Conservation (phyloP, 2,797 vertebrate genomes). For the Enteromius trimaculatus region DNA sequence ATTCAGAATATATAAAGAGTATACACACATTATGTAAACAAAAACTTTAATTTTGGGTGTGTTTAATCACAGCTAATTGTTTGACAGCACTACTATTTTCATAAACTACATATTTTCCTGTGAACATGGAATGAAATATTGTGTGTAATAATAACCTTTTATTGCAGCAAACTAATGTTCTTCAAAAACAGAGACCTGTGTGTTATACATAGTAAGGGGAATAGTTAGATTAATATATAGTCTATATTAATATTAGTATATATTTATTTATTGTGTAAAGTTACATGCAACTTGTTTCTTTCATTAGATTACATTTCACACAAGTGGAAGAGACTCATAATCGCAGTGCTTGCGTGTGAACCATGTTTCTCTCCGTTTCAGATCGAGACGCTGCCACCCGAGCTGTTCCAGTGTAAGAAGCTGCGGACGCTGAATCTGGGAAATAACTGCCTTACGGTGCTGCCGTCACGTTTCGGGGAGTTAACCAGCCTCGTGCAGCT, state of each 20-base stretch:
- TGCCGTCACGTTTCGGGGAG: constrained; percentile 93
- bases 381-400: constrained; percentile 93
- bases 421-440: constrained; percentile 93
- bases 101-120: neutral
- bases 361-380: constrained; percentile 59
- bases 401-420: constrained; percentile 97
- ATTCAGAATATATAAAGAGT: too few species aligned
- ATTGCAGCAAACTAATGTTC: neutral
- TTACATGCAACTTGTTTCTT: neutral
- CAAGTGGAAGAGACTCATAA: neutral
- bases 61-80: too few species aligned
- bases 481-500: constrained; percentile 91
- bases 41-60: too few species aligned
- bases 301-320: neutral
- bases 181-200: too few species aligned
- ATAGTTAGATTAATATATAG: neutral
- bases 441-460: constrained; percentile 91
- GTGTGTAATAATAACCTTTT: neutral
- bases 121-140: neutral
- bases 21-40: too few species aligned
- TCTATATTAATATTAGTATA: neutral
- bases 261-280: neutral
- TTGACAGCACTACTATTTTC: too few species aligned
- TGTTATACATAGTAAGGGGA: neutral
- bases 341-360: neutral